Base-by-base conservation (phyloP, 2,797 vertebrate genomes). In the Dendrocincla tyrannina region DNA sequence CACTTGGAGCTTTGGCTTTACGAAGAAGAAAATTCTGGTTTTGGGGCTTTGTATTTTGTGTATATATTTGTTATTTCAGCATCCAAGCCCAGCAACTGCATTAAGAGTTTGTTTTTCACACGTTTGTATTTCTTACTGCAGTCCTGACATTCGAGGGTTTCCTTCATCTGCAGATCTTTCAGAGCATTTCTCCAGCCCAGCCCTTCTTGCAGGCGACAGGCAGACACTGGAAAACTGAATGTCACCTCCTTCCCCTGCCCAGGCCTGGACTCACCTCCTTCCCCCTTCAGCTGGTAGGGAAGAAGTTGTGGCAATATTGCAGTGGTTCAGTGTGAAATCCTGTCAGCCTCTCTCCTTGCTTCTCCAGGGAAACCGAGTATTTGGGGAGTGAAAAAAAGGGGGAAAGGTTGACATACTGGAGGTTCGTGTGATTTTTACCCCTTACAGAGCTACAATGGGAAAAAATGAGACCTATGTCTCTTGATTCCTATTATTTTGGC, bases 301-400 rank as follows among this genome's bases (percentile, higher is more conserved):
- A 76, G 44, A 67, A 82, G 19, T 32, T 80, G 76, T 95, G 95
- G 82, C 69, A 69, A 46, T 76, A 62, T 24, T 93, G 89, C 84
- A 81, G 85, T 53, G 89, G 79, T 92, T 96, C 68, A 78, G 4
- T 90, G 85, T 95, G 89, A 94, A 94, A 94, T 70, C 72, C 58
- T 93, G 60, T 78, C 60, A 94, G 73, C 74, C 49, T 82, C 74
- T 85, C 69, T 82, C 89, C 92, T 85, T 77, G 58, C 72, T 86
- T 75, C 79, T 94, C 66, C 14, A 42, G 85, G 89, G 82, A 96
- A 96, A 89, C 9, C 24, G 60, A 95, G 83, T 89, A 90, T 95
- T 39, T 32, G 2, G 2, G n/a, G 85, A 60, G 73, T 55, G 58
- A 37, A 6, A 9, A 24, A 55, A 30, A 1, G 0, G 2, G 17